Evolutionary conservation across 2,888 invertebrate genomes (phyloP).

Genomic region (Shargacucullia verbasci): DNA sequence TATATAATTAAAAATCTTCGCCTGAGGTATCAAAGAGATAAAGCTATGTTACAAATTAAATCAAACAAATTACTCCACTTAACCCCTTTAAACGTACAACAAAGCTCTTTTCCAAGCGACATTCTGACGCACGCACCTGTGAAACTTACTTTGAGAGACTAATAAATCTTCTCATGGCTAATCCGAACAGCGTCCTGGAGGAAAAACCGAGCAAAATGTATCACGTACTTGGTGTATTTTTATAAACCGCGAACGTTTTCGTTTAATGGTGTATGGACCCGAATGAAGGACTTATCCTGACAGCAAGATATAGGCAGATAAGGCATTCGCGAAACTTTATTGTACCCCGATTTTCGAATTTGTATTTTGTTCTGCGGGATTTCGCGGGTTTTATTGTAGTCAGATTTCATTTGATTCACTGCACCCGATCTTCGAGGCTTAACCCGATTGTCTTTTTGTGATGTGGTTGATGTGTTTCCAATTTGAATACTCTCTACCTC

Average conservation of each 20-base stretch:
- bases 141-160: conserved; percentile 57
- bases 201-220: conserved; percentile 65
- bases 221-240: conserved; percentile 70
- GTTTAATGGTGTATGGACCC: conserved; percentile 66
- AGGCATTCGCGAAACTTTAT: conserved; percentile 21
- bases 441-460: conserved; percentile 34
- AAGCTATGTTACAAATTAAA: conserved; percentile 22
- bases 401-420: conserved; percentile 43
- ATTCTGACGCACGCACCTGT: conserved; percentile 60
- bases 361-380: conserved; percentile 33
- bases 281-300: conserved; percentile 56
- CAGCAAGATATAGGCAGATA: conserved; percentile 55
- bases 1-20: not conserved
- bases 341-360: conserved; percentile 41
- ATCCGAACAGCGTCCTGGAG: conserved; percentile 68
- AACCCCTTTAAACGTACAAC: conserved; percentile 45
- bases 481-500: conserved; percentile 20
- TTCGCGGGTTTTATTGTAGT: conserved; percentile 40
- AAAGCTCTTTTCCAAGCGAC: conserved; percentile 51
- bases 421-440: conserved; percentile 32
- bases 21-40: not conserved
- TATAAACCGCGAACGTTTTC: conserved; percentile 71
- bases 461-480: conserved; percentile 21
- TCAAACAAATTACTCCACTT: conserved; percentile 44
- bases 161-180: conserved; percentile 75